These are phyloP conservation scores for Chionomys nivalis DNA, from an alignment of 2,113 vertebrate species.

Conservation along the genomic window DNA sequence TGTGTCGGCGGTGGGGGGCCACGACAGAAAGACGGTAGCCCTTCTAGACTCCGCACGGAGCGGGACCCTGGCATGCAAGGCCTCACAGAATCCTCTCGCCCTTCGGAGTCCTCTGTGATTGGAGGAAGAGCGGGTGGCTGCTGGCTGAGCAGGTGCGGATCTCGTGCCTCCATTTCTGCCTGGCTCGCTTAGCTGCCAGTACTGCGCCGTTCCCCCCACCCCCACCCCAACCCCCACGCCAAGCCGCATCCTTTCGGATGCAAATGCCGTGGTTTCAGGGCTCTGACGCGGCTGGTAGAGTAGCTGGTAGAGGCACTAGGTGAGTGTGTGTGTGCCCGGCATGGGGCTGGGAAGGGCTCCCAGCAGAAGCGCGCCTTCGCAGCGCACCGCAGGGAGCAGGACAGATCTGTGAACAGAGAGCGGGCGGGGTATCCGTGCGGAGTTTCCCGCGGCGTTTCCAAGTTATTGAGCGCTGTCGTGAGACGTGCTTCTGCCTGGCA, in stretches of 20 bases:
- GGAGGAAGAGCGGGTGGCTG: conserved; percentile 53
- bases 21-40: not conserved
- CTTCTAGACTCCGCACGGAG: not conserved
- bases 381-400: not conserved
- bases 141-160: conserved; percentile 25
- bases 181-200: conserved; percentile 70
- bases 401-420: not conserved
- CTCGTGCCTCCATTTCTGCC: conserved; percentile 72
- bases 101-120: conserved; percentile 55
- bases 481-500: not conserved
- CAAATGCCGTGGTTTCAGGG: conserved; percentile 60
- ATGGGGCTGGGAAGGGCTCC: not conserved
- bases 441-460: conserved; percentile 30
- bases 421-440: not conserved
- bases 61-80: not conserved
- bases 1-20: too few species aligned
- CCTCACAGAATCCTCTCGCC: not conserved
- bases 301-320: conserved; percentile 74
- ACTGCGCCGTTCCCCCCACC: conserved; percentile 1
- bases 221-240: not conserved
- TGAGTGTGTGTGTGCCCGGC: conserved; percentile 63
- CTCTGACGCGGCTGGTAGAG: conserved; percentile 17
- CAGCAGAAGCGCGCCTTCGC: not conserved
- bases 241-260: conserved; percentile 76
- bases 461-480: conserved; percentile 48